These are phyloP conservation scores for Trichogramma evanescens DNA, from an alignment of 2,888 invertebrate species.

Conservation along the genomic window DNA sequence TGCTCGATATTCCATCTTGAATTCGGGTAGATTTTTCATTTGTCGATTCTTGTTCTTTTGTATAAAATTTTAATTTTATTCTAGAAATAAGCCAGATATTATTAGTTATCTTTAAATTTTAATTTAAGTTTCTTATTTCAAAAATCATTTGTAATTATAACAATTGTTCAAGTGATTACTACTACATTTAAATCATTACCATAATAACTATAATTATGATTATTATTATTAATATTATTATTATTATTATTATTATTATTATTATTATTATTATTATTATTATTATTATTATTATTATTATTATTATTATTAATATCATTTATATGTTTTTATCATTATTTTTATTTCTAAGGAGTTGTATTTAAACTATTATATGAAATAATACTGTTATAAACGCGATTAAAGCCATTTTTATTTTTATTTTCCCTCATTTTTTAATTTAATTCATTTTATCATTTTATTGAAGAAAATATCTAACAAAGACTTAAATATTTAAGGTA, in stretches of 20 bases:
- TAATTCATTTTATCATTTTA: too few species aligned
- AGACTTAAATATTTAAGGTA: constrained; percentile 5
- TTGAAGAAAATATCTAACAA: background rate
- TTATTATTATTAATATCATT: background rate
- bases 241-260: background rate
- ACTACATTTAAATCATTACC: too few species aligned
- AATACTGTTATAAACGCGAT: background rate
- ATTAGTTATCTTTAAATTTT: too few species aligned
- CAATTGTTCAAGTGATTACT: too few species aligned
- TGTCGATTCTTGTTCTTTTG: background rate
- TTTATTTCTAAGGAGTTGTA: background rate
- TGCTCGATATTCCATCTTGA: constrained; percentile 20
- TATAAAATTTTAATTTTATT: too few species aligned
- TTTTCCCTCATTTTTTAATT: background rate
- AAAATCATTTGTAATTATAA: too few species aligned
- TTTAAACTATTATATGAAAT: background rate
- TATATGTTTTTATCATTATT: background rate
- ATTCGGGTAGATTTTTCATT: constrained; percentile 16
- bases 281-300: background rate
- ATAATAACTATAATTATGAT: too few species aligned
- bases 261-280: constrained; percentile 3
- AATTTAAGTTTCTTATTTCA: too few species aligned
- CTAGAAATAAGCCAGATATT: too few species aligned
- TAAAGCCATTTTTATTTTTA: background rate
- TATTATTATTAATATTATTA: too few species aligned